phyloP scores from a whole-genome alignment of 2,113 vertebrate genomes.

The Aleadryas rufinucha region DNA sequence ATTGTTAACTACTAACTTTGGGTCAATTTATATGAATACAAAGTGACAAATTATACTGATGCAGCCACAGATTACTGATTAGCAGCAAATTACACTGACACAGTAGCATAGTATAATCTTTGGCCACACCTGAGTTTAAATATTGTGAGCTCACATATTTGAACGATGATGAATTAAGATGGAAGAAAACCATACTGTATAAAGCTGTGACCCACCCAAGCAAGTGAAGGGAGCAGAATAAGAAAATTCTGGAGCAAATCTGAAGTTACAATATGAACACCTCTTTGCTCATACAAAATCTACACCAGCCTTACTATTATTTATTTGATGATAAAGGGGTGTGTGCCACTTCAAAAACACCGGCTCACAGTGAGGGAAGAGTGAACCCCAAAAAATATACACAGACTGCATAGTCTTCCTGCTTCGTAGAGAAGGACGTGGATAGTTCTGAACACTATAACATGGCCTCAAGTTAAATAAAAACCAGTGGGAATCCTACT shows the following conservation, averaged over 20 bases:
- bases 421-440: not conserved
- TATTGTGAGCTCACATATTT: not conserved
- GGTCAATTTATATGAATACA: not conserved
- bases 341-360: not conserved
- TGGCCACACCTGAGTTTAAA: not conserved
- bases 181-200: not conserved
- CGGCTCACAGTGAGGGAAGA: not conserved
- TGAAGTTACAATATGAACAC: not conserved
- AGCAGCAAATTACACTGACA: not conserved
- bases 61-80: not conserved
- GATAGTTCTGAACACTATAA: not conserved
- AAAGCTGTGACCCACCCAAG: not conserved
- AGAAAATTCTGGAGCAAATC: not conserved
- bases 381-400: not conserved
- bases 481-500: slow-evolving; percentile 3
- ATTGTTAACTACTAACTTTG: not conserved
- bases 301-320: not conserved
- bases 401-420: not conserved
- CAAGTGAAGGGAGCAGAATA: not conserved
- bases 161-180: not conserved
- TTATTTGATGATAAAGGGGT: not conserved
- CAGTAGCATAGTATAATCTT: not conserved
- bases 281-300: not conserved
- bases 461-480: not conserved
- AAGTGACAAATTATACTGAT: not conserved